Evolutionary conservation across 2,888 invertebrate genomes (phyloP).

Genomic region (Taphrorychus bicolor): DNA sequence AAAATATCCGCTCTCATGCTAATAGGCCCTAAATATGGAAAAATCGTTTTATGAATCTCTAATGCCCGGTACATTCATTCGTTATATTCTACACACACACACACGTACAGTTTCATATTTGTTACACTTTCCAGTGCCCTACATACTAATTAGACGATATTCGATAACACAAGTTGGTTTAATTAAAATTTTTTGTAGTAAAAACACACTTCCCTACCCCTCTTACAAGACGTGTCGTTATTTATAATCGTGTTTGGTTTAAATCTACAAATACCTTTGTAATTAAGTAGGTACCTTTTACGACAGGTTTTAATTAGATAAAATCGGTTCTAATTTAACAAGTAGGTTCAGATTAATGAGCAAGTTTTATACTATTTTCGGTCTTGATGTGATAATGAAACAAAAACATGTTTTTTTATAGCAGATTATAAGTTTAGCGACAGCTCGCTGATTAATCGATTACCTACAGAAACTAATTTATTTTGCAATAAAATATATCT

Average conservation of each 20-base stretch:
- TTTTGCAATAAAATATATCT: background rate
- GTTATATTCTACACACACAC: background rate
- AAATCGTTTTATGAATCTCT: slow-evolving; percentile 3
- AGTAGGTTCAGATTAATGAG: background rate
- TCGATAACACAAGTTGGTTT: background rate
- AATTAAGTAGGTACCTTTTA: background rate
- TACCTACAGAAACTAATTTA: background rate
- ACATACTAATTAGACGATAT: background rate
- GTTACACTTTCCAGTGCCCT: background rate
- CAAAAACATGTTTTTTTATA: no score
- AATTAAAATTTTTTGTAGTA: background rate
- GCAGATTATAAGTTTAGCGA: background rate
- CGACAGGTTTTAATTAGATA: background rate
- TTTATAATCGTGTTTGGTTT: background rate
- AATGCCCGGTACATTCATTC: background rate
- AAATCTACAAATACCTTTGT: background rate
- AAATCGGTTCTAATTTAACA: background rate
- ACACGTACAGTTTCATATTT: no score
- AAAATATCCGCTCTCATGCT: background rate
- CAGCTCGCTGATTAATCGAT: background rate
- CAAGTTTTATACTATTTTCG: background rate
- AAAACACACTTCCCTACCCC: no score
- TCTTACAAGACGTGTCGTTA: background rate
- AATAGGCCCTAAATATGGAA: background rate
- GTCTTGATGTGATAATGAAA: background rate